Conservation (phyloP, 1,140 invertebrate genomes). For the Drosophila paulistorum region DNA sequence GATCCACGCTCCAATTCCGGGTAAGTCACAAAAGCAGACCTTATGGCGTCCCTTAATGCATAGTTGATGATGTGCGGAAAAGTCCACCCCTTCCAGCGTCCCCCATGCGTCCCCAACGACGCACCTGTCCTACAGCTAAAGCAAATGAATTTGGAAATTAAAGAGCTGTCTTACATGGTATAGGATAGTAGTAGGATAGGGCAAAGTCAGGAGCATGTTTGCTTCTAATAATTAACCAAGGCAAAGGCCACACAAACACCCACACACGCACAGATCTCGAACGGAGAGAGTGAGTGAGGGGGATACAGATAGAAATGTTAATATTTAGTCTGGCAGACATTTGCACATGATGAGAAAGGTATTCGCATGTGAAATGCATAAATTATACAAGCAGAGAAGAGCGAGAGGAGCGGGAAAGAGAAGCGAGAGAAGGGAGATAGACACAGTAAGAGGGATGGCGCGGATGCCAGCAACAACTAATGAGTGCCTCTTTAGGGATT, state of each 20-base stretch:
- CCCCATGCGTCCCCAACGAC: too few species aligned
- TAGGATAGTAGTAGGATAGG: not conserved
- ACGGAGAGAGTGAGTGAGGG: not conserved
- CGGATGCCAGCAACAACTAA: conserved; percentile 31
- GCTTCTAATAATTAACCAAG: conserved; percentile 54
- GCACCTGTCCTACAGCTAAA: not conserved
- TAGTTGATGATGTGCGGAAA: conserved; percentile 66
- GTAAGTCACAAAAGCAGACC: conserved; percentile 84
- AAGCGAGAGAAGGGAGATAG: not conserved
- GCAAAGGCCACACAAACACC: conserved; percentile 9
- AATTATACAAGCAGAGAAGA: conserved; percentile 38
- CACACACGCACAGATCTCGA: not conserved
- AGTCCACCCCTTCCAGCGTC: too few species aligned
- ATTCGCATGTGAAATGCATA: conserved; percentile 60
- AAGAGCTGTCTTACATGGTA: conserved; percentile 21
- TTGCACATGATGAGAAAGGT: conserved; percentile 20
- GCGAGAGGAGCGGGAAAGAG: not conserved
- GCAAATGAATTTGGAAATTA: conserved; percentile 64
- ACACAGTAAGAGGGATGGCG: not conserved
- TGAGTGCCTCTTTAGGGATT: conserved; percentile 36
- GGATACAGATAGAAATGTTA: conserved; percentile 39
- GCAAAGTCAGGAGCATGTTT: conserved; percentile 32
- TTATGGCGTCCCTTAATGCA: conserved; percentile 37
- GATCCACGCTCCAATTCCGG: conserved; percentile 90
- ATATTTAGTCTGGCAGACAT: conserved; percentile 32